phyloP scores from a whole-genome alignment of 1,140 invertebrate species.

The Aphelenchoides fujianensis region DNA sequence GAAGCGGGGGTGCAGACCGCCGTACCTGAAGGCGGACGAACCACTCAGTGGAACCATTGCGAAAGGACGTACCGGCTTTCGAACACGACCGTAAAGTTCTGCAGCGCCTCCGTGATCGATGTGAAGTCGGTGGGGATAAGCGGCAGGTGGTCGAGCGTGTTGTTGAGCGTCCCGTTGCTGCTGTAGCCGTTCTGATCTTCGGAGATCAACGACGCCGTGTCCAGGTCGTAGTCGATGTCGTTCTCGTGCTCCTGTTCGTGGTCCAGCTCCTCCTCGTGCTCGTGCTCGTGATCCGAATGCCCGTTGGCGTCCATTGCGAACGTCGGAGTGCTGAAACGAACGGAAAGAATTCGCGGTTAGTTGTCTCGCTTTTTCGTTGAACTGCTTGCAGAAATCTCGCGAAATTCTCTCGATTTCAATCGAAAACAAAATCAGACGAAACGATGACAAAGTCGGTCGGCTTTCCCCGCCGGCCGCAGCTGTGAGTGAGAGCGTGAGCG shows the following conservation, averaged over 20 bases:
- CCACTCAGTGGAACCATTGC: conserved; percentile 7
- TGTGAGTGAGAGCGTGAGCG: too few relatives aligned
- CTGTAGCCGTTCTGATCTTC: background rate
- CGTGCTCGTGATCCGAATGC: background rate
- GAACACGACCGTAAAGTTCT: conserved; percentile 48
- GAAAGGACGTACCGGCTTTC: conserved; percentile 36
- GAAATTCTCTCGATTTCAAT: background rate
- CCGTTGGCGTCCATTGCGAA: background rate
- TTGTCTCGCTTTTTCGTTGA: too few relatives aligned
- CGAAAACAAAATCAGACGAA: conserved; percentile 2
- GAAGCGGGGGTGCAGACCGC: conserved; percentile 38
- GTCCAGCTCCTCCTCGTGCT: too few relatives aligned
- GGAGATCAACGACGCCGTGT: background rate
- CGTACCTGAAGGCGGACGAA: conserved; percentile 36
- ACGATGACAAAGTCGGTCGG: too few relatives aligned
- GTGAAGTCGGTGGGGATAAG: conserved; percentile 47
- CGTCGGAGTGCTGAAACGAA: too few relatives aligned
- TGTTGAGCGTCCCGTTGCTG: background rate
- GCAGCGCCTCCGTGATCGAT: conserved; percentile 40
- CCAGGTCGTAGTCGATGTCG: background rate
- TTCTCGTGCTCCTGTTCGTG: background rate
- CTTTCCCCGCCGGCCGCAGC: too few relatives aligned
- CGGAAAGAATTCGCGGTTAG: too few relatives aligned
- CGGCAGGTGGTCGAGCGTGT: conserved; percentile 19
- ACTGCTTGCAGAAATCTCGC: background rate